phyloP scores from a whole-genome alignment of 2,113 vertebrate species.

The Jaculus jaculus region DNA sequence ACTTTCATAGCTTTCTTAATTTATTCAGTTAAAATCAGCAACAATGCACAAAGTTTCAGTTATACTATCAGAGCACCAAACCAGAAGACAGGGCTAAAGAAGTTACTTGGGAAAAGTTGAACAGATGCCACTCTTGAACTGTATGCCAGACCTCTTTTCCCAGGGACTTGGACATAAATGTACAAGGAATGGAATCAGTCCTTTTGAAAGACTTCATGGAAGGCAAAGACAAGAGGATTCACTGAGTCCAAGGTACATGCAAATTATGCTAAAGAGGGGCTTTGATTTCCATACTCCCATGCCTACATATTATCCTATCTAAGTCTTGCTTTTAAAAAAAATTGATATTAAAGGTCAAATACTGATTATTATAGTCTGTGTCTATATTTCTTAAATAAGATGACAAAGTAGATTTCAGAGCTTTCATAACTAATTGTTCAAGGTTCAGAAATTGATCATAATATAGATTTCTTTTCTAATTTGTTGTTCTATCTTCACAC shows the following conservation, averaged over 20 bases:
- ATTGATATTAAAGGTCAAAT: constrained; percentile 1
- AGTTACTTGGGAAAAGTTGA: background rate
- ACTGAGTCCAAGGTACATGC: constrained; percentile 13
- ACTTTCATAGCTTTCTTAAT: constrained; percentile 44
- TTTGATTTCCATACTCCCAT: background rate
- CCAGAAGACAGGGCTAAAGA: constrained; percentile 23
- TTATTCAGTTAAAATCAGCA: constrained; percentile 35
- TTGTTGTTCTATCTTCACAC: constrained; percentile 5
- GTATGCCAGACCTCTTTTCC: background rate
- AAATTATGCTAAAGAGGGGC: background rate
- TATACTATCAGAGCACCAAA: background rate
- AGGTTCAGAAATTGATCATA: constrained; percentile 26
- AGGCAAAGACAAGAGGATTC: background rate
- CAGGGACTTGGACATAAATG: background rate
- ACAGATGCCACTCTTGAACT: background rate
- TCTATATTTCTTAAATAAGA: background rate
- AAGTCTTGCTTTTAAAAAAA: background rate
- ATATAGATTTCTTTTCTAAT: background rate
- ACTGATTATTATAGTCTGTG: background rate
- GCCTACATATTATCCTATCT: background rate
- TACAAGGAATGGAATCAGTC: background rate
- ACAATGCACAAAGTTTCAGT: constrained; percentile 16
- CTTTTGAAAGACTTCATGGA: constrained; percentile 8
- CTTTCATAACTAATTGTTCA: background rate
- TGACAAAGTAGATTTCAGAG: background rate